These are phyloP conservation scores for Archips xylosteana DNA, from an alignment of 2,888 invertebrate genomes.

Conservation along the genomic window DNA sequence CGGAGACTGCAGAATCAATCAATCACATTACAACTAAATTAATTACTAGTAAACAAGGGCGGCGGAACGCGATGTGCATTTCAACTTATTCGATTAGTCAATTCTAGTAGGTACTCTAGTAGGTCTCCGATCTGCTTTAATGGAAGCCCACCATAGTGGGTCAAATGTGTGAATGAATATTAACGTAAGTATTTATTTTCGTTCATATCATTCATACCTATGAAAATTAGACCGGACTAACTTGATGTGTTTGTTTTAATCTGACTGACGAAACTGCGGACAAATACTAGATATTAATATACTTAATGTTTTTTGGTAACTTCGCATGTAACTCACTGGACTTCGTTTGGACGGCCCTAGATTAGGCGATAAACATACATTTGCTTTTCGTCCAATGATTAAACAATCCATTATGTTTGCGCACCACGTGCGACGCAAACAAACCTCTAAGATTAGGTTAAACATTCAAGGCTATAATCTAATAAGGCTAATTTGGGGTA, in stretches of 20 bases:
- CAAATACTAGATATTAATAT: neutral
- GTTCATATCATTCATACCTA: no score
- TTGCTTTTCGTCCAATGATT: conserved; percentile 10
- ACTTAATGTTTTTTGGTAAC: neutral
- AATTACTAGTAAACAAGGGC: no score
- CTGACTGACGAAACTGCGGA: neutral
- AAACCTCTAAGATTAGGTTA: conserved; percentile 13
- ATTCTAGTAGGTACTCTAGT: no score
- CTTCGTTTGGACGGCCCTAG: neutral
- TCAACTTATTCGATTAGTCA: no score
- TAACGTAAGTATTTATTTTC: no score
- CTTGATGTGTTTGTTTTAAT: neutral
- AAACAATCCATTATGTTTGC: conserved; percentile 2
- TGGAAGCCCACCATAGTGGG: no score
- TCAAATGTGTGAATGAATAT: no score
- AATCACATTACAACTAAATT: no score
- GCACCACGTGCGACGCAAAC: conserved; percentile 12
- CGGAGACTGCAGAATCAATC: no score
- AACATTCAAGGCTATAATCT: conserved; percentile 12
- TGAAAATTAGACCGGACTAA: no score
- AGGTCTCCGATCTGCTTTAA: no score
- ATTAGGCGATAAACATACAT: conserved; percentile 7
- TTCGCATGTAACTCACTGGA: neutral
- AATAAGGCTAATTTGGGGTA: conserved; percentile 4
- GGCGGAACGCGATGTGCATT: no score